A percentile compares a stretch with the other conserved stretches of the same genome.
Evolutionary conservation across 2,888 invertebrate species (phyloP).

Genomic region (Chrysina gloriosa): DNA sequence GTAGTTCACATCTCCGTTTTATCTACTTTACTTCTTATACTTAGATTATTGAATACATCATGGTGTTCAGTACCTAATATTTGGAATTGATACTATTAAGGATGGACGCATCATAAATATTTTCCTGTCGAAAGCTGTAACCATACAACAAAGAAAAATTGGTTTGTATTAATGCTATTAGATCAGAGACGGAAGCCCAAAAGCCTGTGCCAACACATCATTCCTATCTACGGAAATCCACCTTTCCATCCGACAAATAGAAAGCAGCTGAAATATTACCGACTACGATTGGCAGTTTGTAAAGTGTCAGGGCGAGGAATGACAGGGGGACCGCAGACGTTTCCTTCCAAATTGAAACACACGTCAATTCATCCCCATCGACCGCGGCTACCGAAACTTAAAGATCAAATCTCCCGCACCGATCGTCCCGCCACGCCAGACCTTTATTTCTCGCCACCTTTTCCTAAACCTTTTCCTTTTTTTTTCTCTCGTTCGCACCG

Average conservation of each 20-base stretch:
- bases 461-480: neutral
- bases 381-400: slow-evolving; percentile 27
- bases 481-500: neutral
- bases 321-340: neutral
- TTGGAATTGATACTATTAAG: too few species aligned
- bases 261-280: slow-evolving; percentile 21
- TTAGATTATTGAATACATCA: too few species aligned
- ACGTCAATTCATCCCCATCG: slow-evolving; percentile 39
- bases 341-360: slow-evolving; percentile 41
- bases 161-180: too few species aligned
- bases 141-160: too few species aligned
- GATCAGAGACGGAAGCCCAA: too few species aligned
- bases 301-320: slow-evolving; percentile 20
- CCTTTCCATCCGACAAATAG: slow-evolving; percentile 8
- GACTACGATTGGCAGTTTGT: slow-evolving; percentile 24
- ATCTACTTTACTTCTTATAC: too few species aligned
- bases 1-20: too few species aligned
- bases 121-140: too few species aligned
- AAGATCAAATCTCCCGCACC: slow-evolving; percentile 3
- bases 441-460: neutral
- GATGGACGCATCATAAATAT: too few species aligned
- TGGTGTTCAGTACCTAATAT: too few species aligned
- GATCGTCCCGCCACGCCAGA: neutral
- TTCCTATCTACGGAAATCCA: neutral
- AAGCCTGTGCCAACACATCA: neutral